phyloP scores from a whole-genome alignment of 2,888 invertebrate species.

The Trachelus tabidus region DNA sequence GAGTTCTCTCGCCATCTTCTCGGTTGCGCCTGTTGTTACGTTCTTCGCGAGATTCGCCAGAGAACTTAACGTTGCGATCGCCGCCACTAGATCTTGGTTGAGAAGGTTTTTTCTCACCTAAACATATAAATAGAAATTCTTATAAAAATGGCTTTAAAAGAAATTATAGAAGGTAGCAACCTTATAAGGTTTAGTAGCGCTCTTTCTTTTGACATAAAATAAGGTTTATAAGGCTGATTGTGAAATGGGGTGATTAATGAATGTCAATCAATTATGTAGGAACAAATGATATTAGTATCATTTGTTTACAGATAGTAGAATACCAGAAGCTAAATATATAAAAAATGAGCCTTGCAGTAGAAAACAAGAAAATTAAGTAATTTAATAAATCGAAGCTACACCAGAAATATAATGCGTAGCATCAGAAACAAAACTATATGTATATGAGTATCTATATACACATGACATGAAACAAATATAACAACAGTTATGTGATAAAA shows the following conservation, averaged over 20 bases:
- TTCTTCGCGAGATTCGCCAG: constrained; percentile 76
- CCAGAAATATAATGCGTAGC: not conserved
- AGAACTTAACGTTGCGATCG: constrained; percentile 69
- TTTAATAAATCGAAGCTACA: not conserved
- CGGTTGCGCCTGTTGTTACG: constrained; percentile 77
- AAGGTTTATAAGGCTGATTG: not conserved
- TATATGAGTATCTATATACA: not conserved
- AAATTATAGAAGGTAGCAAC: not conserved
- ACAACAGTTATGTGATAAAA: not conserved
- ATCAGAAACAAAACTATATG: not conserved
- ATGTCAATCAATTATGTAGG: constrained; percentile 41
- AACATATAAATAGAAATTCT: not conserved
- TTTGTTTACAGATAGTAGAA: not conserved
- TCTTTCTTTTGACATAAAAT: not conserved
- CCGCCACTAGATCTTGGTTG: constrained; percentile 52
- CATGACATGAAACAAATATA: not conserved
- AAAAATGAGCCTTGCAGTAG: not conserved
- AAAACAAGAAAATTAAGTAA: not conserved
- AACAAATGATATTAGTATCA: constrained; percentile 9
- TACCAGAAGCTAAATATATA: not conserved
- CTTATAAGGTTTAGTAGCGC: not conserved
- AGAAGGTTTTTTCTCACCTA: constrained; percentile 67
- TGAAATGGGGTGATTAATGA: not conserved
- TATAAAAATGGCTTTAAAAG: not conserved
- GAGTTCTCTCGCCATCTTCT: constrained; percentile 66